Base-by-base conservation (phyloP, 53 echinoderm and acorn worm genomes). In the Zoroaster sp. region DNA sequence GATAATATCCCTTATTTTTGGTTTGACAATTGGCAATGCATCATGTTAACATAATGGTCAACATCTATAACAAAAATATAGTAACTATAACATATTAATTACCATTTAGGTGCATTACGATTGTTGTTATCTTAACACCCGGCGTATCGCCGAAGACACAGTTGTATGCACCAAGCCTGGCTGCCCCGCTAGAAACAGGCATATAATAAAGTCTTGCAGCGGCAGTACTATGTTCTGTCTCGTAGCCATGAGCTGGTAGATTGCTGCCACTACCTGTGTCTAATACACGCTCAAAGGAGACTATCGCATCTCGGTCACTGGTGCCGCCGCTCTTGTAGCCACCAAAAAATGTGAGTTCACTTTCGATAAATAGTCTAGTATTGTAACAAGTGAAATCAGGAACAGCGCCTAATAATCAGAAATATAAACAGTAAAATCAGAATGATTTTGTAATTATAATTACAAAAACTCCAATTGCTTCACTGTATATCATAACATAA, bases 111-210 rank as follows among this genome's bases (percentile, higher is more conserved):
- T 33, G 63, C 59, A 82, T 28, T 66, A 63, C 66, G 17, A 82
- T 3, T 33, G 65, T 63, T 12, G 34, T 63, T 36, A 65, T 66
- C 4, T 39, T 35, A 18, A 20, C 28, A 17, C 4, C 8, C 52
- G 15, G 33, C 9, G 21, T 10, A 14, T 77, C 18, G 9, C 37
- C 34, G 37, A 54, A 55, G 9, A 35, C 15, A 82, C 83, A 82
- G 23, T 82, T 54, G 40, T 54, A 82, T 18, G 37, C 83, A 32
- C 83, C 83, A 65, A 66, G 5, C 38, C 83, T 63, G 55, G 31
- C 9, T 4, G 8, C 40, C 33, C 15, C 3, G n/a, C n/a, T n/a
- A n/a, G n/a, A n/a, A n/a, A n/a, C n/a, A n/a, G 25, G 23, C 35
- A 34, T 37, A 59, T 37, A 0, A 33, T 36, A 65, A 33, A 18